phyloP scores from a whole-genome alignment of 2,888 invertebrate genomes.

The Biston betularia region DNA sequence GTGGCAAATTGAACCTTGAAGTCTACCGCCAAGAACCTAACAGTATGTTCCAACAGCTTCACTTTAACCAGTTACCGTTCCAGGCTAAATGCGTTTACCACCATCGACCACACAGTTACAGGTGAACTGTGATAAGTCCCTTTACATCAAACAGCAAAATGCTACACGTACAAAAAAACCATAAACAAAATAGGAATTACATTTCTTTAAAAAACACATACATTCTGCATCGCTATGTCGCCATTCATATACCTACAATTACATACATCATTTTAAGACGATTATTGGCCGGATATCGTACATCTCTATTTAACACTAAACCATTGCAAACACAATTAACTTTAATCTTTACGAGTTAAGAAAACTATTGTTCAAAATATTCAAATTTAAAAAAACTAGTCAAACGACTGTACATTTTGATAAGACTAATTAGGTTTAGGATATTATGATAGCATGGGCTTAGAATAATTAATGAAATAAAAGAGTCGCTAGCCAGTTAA shows the following conservation, averaged over 20 bases:
- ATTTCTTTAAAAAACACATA: too few relatives aligned
- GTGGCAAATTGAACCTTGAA: too few relatives aligned
- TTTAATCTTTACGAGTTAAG: conserved; percentile 78
- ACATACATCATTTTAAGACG: conserved; percentile 4
- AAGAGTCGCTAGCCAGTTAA: conserved; percentile 10
- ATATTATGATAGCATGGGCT: conserved; percentile 25
- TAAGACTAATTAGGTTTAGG: conserved; percentile 42
- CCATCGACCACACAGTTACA: too few relatives aligned
- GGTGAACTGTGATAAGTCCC: too few relatives aligned
- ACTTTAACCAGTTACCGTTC: too few relatives aligned
- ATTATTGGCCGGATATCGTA: conserved; percentile 1
- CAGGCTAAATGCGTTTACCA: too few relatives aligned
- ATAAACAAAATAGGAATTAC: too few relatives aligned
- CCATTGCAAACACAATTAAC: conserved; percentile 74
- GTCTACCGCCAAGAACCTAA: too few relatives aligned
- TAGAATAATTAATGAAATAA: not conserved
- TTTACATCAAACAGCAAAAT: too few relatives aligned
- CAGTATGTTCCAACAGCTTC: too few relatives aligned
- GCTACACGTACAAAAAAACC: too few relatives aligned
- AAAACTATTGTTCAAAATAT: conserved; percentile 58
- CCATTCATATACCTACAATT: not conserved
- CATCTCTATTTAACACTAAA: conserved; percentile 44
- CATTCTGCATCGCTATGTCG: too few relatives aligned
- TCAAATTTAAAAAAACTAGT: conserved; percentile 48
- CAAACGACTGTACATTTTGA: conserved; percentile 28